These are phyloP conservation scores for Lathronympha strigana DNA, from an alignment of 2,888 invertebrate species.

Conservation along the genomic window DNA sequence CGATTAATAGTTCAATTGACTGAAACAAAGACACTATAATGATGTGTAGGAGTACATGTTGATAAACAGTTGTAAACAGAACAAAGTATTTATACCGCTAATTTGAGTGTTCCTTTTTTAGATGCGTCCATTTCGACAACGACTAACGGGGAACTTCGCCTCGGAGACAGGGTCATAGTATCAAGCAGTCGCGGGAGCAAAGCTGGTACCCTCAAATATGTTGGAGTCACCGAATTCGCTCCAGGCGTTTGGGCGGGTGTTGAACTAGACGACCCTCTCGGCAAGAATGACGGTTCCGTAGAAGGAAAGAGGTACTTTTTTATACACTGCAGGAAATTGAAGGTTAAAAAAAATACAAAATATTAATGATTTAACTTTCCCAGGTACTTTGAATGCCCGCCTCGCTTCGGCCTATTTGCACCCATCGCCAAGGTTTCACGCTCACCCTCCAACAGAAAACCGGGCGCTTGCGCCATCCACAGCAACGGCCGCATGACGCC, in stretches of 20 bases:
- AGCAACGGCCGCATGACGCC: constrained; percentile 86
- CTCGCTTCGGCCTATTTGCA: constrained; percentile 96
- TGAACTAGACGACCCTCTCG: constrained; percentile 95
- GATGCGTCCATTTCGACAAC: constrained; percentile 80
- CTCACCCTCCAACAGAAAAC: constrained; percentile 90
- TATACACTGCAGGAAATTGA: not conserved
- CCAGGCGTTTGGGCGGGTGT: constrained; percentile 98
- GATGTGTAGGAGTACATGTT: not conserved
- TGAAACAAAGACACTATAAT: not conserved
- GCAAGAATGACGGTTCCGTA: constrained; percentile 98
- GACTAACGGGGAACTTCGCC: constrained; percentile 86
- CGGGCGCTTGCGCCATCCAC: constrained; percentile 86
- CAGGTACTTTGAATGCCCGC: constrained; percentile 97
- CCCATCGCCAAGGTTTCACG: constrained; percentile 95
- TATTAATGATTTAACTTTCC: constrained; percentile 47
- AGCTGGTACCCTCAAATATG: constrained; percentile 92
- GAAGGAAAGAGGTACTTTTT: constrained; percentile 91
- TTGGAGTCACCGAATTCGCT: constrained; percentile 96
- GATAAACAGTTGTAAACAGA: not conserved
- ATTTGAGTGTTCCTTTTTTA: constrained; percentile 47
- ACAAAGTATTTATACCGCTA: not conserved
- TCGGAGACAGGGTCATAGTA: constrained; percentile 97
- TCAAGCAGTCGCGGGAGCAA: constrained; percentile 94
- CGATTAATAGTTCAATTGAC: not conserved
- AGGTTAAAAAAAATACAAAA: not conserved